Evolutionary conservation across 2,797 vertebrate genomes (phyloP), one percentile per base, ranked within the genome.

Genomic region (Pseudopleuronectes americanus): DNA sequence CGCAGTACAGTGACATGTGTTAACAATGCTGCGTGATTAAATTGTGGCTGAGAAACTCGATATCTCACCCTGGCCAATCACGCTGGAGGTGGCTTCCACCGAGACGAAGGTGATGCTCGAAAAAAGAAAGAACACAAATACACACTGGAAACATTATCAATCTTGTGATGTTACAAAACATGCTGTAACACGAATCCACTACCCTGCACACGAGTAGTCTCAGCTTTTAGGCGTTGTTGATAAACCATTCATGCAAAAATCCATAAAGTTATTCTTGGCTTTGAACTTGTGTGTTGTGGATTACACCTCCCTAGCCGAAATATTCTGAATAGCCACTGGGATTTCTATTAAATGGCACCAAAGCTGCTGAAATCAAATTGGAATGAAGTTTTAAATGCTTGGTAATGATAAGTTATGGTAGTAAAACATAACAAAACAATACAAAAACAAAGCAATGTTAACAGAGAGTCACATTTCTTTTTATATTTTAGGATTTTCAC

Each of bases 1-100:
- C 57, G 48, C 62, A 7, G 59, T 62, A 70, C 62, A 76, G 72
- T 91, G 89, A 93, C 92, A 94, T 94, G 90, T 93, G 92, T 89
- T 92, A 92, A 91, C 91, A 93, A 93, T 92, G 89, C 56, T 76
- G 81, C 19, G 26, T 90, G 83, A 93, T 92, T 93, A 88, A 92
- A 89, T 87, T 80, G 80, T 70, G 79, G 47, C 64, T 68, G 31
- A 75, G 90, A 90, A 92, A 94, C 64, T 56, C 61, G 77, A 88
- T 79, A 80, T 76, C 62, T 65, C 76, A 79, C 65, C 64, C 48
- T 47, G 56, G 49, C 58, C 60, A 77, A 71, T 91, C 71, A 66
- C 21, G 22, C 62, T 68, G 63, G 81, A 87, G 77, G 74, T 83
- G 71, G 80, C 66, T 71, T 23, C 38, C 45, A 58, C 38, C 51